phyloP scores from a whole-genome alignment of 2,888 invertebrate genomes.

The Campoletis raptor region DNA sequence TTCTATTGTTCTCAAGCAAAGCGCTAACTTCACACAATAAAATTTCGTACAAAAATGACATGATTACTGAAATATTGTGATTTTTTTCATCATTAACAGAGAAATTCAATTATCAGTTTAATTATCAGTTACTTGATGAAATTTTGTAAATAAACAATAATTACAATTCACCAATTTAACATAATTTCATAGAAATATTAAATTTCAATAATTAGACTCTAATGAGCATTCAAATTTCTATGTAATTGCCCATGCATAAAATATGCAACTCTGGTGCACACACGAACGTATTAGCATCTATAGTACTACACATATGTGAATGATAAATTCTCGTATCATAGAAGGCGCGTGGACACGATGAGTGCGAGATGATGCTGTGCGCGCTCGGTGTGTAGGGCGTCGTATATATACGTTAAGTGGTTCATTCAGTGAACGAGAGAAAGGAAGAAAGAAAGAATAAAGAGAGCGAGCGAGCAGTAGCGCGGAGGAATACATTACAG shows the following conservation, averaged over 20 bases:
- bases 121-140: too few relatives aligned
- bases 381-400: constrained; percentile 74
- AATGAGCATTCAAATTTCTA: background rate
- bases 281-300: background rate
- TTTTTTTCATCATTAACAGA: background rate
- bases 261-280: background rate
- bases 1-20: too few relatives aligned
- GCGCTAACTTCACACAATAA: too few relatives aligned
- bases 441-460: constrained; percentile 44
- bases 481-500: constrained; percentile 82
- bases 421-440: constrained; percentile 77
- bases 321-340: background rate
- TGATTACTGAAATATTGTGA: too few relatives aligned
- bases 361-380: constrained; percentile 49
- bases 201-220: background rate
- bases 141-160: background rate
- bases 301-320: background rate
- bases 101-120: too few relatives aligned
- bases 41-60: too few relatives aligned
- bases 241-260: background rate
- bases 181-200: background rate
- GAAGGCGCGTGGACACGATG: constrained; percentile 47
- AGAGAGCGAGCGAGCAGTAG: constrained; percentile 65
- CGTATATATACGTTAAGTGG: constrained; percentile 79
- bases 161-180: background rate